phyloP scores from a whole-genome alignment of 2,113 vertebrate genomes.

The Spheniscus mendiculus region DNA sequence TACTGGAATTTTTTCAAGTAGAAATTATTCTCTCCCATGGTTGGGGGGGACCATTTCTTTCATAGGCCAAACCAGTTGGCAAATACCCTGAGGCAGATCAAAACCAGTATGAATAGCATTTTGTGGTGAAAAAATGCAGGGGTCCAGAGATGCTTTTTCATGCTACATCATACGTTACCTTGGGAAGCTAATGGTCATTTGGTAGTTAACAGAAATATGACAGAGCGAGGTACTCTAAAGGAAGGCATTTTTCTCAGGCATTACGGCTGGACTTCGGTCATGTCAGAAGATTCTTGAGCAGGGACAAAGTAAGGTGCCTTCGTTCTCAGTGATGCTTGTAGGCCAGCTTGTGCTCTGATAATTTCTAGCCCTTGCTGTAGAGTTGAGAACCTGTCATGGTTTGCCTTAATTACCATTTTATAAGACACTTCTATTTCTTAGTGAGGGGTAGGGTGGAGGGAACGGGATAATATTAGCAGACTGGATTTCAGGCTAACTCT shows the following conservation, averaged over 20 bases:
- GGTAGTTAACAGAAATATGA: background rate
- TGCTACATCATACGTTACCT: background rate
- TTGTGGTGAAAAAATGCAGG: background rate
- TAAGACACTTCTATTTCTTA: background rate
- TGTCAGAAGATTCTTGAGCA: background rate
- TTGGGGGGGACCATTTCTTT: background rate
- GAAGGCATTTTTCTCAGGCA: background rate
- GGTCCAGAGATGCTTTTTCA: background rate
- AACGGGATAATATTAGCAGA: background rate
- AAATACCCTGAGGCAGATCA: background rate
- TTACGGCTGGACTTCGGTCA: rapidly evolving
- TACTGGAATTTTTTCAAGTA: background rate
- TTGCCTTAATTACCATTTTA: background rate
- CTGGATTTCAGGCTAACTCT: background rate
- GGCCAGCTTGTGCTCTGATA: background rate
- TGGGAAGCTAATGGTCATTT: background rate
- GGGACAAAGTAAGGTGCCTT: background rate
- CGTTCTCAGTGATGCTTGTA: background rate
- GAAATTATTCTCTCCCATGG: background rate
- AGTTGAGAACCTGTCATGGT: background rate
- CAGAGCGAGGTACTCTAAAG: background rate
- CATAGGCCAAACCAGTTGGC: background rate
- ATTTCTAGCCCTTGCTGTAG: background rate
- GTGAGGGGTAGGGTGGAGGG: background rate
- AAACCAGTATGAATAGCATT: background rate